Evolutionary conservation across 2,113 vertebrate species (phyloP).

Genomic region (Saguinus imperator): DNA sequence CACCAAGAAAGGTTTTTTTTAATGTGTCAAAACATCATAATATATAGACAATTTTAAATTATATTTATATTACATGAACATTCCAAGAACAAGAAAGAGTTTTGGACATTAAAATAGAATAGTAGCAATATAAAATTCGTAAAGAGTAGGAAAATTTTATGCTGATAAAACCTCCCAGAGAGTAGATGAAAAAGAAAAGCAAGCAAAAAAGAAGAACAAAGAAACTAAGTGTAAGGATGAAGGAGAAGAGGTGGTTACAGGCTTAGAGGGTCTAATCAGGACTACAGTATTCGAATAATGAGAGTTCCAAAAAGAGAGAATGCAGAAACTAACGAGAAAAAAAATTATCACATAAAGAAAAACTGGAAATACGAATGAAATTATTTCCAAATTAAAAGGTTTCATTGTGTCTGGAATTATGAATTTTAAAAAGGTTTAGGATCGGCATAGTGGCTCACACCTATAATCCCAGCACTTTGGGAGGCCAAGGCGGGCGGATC

Average conservation of each 20-base stretch:
- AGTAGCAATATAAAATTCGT: neutral
- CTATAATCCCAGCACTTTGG: too few relatives aligned
- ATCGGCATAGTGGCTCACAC: too few relatives aligned
- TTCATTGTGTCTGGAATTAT: neutral
- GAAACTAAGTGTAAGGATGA: neutral
- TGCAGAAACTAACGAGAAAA: neutral
- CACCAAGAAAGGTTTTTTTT: neutral
- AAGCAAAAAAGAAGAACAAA: neutral
- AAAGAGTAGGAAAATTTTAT: neutral
- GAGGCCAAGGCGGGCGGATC: too few relatives aligned
- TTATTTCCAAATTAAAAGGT: neutral
- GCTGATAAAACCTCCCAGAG: neutral
- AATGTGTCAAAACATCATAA: neutral
- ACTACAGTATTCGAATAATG: neutral
- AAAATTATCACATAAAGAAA: neutral
- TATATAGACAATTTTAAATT: neutral
- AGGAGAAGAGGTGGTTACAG: rapidly evolving
- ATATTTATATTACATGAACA: neutral
- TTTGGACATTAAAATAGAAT: neutral
- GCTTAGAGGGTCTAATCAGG: neutral
- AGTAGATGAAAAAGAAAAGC: neutral
- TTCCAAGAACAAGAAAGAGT: neutral
- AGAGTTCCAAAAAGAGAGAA: neutral
- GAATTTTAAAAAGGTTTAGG: neutral
- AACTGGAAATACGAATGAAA: neutral